A percentile compares a stretch with the other conserved stretches of the same genome.
Evolutionary conservation across 2,797 vertebrate species (phyloP).

Genomic region (Chrysolophus pictus): DNA sequence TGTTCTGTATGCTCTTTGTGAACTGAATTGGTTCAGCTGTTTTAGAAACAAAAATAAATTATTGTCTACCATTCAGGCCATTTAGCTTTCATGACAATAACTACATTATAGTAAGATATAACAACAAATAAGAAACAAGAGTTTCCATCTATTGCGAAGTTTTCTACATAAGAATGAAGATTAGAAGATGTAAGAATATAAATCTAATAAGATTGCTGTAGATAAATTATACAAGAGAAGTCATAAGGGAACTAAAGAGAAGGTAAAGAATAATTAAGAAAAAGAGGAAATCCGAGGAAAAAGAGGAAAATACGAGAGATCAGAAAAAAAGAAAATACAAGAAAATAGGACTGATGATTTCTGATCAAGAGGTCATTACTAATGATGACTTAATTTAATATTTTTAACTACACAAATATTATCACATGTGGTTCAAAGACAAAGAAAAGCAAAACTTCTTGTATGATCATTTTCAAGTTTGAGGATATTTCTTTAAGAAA

Average conservation of each 20-base stretch:
- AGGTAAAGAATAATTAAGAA: slow-evolving; percentile 19
- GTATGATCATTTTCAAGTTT: not conserved
- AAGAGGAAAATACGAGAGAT: not conserved
- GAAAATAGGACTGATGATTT: not conserved
- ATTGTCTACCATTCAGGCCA: not conserved
- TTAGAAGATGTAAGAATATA: not conserved
- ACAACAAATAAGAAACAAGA: not conserved
- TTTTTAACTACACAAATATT: not conserved
- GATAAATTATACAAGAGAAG: not conserved
- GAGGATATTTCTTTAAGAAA: not conserved
- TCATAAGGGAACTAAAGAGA: not conserved
- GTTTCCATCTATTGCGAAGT: not conserved
- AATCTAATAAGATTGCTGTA: not conserved
- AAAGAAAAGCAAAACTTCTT: not conserved
- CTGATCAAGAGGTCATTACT: not conserved
- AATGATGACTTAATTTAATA: not conserved
- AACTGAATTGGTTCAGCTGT: slow-evolving; percentile 99
- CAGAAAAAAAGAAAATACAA: not conserved
- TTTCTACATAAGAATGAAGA: slow-evolving; percentile 32
- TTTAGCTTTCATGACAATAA: not conserved
- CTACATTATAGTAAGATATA: not conserved
- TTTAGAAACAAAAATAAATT: slow-evolving; percentile 31
- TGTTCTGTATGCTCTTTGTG: slow-evolving; percentile 98
- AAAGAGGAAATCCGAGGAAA: not conserved
- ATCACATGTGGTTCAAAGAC: not conserved